Evolutionary conservation across 1,140 invertebrate species (phyloP), one percentile per base, ranked within the genome.

Genomic region (Steinernema feltiae): DNA sequence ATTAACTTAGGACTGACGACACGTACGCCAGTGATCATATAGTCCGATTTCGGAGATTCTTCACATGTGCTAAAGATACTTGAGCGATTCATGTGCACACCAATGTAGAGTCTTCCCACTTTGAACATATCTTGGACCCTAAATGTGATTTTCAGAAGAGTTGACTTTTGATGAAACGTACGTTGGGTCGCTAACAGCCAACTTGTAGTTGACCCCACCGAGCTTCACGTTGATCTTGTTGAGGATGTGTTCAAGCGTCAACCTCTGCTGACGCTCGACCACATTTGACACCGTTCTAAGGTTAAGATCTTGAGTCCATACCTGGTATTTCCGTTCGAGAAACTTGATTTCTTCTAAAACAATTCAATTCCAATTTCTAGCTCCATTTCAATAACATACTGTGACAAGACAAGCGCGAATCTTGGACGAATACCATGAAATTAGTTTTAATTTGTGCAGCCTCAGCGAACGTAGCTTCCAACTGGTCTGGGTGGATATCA

Each of bases 321-420:
- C 35, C 18, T 7, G 18, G 72, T 69, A 63, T 30, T 30, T 1
- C 21, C 69, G 72, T 69, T 74, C 71, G 0, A 72, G 21, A 2
- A 24, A 21, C 30, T 72, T 72, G 32, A 72, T 72, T 46, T 48
- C 21, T 12, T 72, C 41, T 46, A n/a, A 46, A 46, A 46, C 7
- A 46, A 46, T 12, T 12, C 7, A 46, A 46, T 7, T 12, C n/a
- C n/a, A 46, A 46, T 12, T 46, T 46, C 7, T n/a, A 46, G 41
- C 7, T 12, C n/a, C n/a, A n/a, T n/a, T 46, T 7, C 7, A 46
- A 46, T n/a, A n/a, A 46, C 41, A 12, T 46, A 46, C 41, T n/a
- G 41, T 46, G 41, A 46, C 7, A 7, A 12, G 7, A 12, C 7
- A 46, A n/a, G 41, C n/a, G 41, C 41, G 41, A 46, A 46, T 46